phyloP scores from a whole-genome alignment of 2,113 vertebrate genomes.

The Phylloscopus whistleri region DNA sequence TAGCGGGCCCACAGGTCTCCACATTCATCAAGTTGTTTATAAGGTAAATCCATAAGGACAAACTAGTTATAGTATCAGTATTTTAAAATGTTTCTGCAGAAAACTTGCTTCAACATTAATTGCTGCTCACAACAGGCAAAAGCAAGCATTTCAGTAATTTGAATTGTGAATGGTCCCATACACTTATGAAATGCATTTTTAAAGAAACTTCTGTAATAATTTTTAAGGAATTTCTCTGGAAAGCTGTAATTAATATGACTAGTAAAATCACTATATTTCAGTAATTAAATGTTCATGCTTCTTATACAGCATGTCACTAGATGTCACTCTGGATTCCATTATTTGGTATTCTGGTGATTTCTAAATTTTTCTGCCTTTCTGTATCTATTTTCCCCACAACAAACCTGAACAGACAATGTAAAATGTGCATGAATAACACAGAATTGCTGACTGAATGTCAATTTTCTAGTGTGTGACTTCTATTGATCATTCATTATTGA shows the following conservation, averaged over 20 bases:
- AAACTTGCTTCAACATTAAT: not conserved
- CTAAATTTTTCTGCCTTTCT: slow-evolving; percentile 61
- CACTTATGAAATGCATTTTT: not conserved
- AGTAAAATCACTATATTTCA: slow-evolving; percentile 8
- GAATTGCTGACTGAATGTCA: slow-evolving; percentile 80
- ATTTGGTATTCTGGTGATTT: slow-evolving; percentile 65
- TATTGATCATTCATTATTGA: slow-evolving; percentile 83
- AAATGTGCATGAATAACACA: slow-evolving; percentile 72
- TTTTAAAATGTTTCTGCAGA: not conserved
- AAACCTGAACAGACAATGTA: slow-evolving; percentile 64
- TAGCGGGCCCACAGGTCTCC: not conserved
- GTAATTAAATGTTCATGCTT: slow-evolving; percentile 48
- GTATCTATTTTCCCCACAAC: slow-evolving; percentile 18
- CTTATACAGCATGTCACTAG: slow-evolving; percentile 73
- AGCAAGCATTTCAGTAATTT: not conserved
- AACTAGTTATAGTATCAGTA: not conserved
- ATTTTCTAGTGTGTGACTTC: slow-evolving; percentile 76
- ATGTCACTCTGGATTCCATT: slow-evolving; percentile 78
- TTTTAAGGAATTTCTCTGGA: not conserved
- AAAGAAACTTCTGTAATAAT: not conserved
- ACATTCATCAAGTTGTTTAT: not conserved
- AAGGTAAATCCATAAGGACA: not conserved
- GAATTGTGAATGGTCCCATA: not conserved
- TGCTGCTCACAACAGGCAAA: not conserved
- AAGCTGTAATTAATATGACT: slow-evolving; percentile 1